Evolutionary conservation across 2,113 vertebrate genomes (phyloP).

Genomic region (Lipophrys pholis): DNA sequence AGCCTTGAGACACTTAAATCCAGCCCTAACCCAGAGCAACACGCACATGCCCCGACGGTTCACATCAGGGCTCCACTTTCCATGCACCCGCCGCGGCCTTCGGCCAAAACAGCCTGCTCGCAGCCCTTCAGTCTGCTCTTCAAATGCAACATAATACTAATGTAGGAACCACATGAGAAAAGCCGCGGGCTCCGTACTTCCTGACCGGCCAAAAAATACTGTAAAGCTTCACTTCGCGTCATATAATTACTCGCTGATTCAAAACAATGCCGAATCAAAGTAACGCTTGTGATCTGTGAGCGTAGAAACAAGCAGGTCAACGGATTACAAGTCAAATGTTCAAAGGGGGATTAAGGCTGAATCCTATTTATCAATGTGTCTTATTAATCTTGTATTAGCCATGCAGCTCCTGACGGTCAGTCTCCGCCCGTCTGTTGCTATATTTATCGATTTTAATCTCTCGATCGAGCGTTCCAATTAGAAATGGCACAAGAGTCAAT

Average conservation of each 20-base stretch:
- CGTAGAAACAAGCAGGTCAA: constrained; percentile 14
- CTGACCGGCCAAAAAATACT: neutral
- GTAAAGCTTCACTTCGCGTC: neutral
- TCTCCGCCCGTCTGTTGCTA: constrained; percentile 52
- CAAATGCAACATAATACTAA: constrained; percentile 19
- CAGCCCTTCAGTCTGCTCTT: constrained; percentile 4
- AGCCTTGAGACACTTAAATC: constrained; percentile 69
- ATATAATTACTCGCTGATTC: neutral
- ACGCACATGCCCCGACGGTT: constrained; percentile 57
- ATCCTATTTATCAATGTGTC: constrained; percentile 48
- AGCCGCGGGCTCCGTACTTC: neutral
- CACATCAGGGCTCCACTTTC: constrained; percentile 45
- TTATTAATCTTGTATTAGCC: constrained; percentile 54
- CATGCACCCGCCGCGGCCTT: constrained; percentile 16
- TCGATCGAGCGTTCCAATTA: constrained; percentile 66
- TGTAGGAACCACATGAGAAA: constrained; percentile 10
- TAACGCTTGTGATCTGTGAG: neutral
- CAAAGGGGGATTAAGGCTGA: constrained; percentile 50
- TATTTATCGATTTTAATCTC: constrained; percentile 77
- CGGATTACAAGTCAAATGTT: constrained; percentile 54
- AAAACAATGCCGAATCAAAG: neutral
- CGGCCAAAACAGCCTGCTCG: constrained; percentile 27
- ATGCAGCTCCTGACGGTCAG: constrained; percentile 37
- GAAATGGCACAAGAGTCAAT: constrained; percentile 66
- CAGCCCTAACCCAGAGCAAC: constrained; percentile 53